These are phyloP conservation scores for Ephialtes manifestator DNA, from an alignment of 2,888 invertebrate species.

Conservation along the genomic window DNA sequence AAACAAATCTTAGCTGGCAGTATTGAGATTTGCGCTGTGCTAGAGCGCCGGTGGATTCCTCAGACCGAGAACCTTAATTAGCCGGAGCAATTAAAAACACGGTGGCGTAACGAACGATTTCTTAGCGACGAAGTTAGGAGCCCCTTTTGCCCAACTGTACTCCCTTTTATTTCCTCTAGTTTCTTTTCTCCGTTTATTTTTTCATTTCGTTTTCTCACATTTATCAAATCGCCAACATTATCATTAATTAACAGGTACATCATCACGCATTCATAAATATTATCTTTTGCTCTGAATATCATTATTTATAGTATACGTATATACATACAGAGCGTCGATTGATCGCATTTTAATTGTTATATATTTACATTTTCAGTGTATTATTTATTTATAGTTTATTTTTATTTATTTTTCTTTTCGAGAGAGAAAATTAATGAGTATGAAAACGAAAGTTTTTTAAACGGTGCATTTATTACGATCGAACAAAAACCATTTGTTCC, in stretches of 20 bases:
- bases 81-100: conserved; percentile 75
- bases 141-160: not conserved
- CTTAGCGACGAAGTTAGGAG: conserved; percentile 39
- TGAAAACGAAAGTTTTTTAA: conserved; percentile 11
- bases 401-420: conserved; percentile 28
- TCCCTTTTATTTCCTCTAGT: conserved; percentile 4
- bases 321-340: conserved; percentile 52
- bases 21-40: conserved; percentile 41
- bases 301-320: conserved; percentile 59
- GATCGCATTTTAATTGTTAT: conserved; percentile 40
- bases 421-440: conserved; percentile 2
- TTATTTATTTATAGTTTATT: conserved; percentile 31
- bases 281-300: conserved; percentile 51
- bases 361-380: conserved; percentile 63
- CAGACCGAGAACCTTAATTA: conserved; percentile 75
- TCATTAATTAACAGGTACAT: conserved; percentile 67
- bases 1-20: conserved; percentile 69
- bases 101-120: conserved; percentile 65
- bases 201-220: not conserved
- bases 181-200: conserved; percentile 1
- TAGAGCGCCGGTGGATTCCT: conserved; percentile 3
- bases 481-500: conserved; percentile 1
- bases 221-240: conserved; percentile 60
- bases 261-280: conserved; percentile 68
- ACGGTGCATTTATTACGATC: not conserved